A percentile compares a stretch with the other conserved stretches of the same genome.
Conservation (phyloP, 2,888 invertebrate genomes). For the Amphipyra tragopoginis region DNA sequence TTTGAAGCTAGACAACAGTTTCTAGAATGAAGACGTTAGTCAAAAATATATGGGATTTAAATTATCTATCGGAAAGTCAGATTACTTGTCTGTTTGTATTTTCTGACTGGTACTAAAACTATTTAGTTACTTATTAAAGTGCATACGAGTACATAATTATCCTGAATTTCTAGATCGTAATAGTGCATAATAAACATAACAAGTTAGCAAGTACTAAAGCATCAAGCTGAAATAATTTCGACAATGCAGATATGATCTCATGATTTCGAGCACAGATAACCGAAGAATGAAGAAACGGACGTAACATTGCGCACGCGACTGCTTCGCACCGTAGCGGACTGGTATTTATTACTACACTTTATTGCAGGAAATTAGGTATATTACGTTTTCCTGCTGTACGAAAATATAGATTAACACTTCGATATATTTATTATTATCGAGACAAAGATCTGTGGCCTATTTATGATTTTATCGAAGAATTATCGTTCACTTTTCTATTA, state of each 20-base stretch:
- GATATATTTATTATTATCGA: slow-evolving; percentile 1
- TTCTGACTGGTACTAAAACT: too few species aligned
- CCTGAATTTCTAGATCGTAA: slow-evolving; percentile 1
- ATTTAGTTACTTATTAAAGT: too few species aligned
- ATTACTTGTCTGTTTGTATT: too few species aligned
- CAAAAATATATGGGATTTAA: too few species aligned
- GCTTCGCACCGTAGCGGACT: slow-evolving; percentile 32
- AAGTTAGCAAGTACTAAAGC: slow-evolving; percentile 4
- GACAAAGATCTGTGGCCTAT: background rate
- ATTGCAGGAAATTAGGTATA: slow-evolving; percentile 45
- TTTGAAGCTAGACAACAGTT: too few species aligned
- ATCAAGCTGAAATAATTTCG: slow-evolving; percentile 39
- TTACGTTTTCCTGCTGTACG: slow-evolving; percentile 18
- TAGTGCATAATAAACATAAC: slow-evolving; percentile 12
- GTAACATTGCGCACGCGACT: slow-evolving; percentile 52
- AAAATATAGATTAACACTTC: slow-evolving; percentile 5
- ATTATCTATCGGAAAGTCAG: too few species aligned
- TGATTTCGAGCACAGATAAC: slow-evolving; percentile 38
- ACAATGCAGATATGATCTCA: slow-evolving; percentile 41
- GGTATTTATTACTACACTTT: slow-evolving; percentile 47
- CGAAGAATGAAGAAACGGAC: slow-evolving; percentile 55
- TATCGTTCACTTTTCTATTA: background rate
- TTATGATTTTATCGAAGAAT: slow-evolving; percentile 5
- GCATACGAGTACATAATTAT: too few species aligned
- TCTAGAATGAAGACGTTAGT: too few species aligned